Base-by-base conservation (phyloP, 2,888 invertebrate species). In the Meganola albula region DNA sequence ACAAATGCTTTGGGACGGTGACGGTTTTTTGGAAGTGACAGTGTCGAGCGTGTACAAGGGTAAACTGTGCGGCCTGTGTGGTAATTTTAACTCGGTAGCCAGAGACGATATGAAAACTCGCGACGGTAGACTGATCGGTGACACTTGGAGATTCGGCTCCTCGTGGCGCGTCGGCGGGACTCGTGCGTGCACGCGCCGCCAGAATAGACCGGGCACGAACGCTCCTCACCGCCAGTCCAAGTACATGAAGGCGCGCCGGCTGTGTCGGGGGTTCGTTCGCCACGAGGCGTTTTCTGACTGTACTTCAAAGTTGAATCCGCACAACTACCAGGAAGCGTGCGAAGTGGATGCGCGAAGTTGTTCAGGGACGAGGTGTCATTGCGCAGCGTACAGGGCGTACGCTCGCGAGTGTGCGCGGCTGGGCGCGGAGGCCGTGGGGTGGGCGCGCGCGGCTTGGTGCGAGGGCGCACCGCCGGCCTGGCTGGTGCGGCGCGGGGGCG, bases 151-250 rank as follows among this genome's bases (percentile, higher is more conserved):
- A 31, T 97, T 98, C 60, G 97, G 95, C 2, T 89, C 92, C 27
- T 95, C 97, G 2, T 98, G 98, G 98, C 90, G 94, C 31, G 93
- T 96, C 1, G 97, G 97, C 1, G 93, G 93, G 0, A 90, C 89
- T 39, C 90, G 90, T 34, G 90, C 91, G 2, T 94, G 94, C 63
- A 88, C 90, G 1, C 77, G 91, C 2, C 84, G 90, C 1, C 88
- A 84, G 49, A 82, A 89, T 53, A 79, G 73, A 2, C 82, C 79
- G 4, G 66, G 65, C 3, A 66, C 48, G 57, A 69, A 76, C 47
- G 77, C 88, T 45, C 58, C 77, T 27, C 83, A 86, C 46, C 85
- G 89, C 31, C 87, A 87, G 49, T 86, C 88, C 25, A 70, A 70
- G 40, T 44, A 71, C 31, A 71, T 74, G 34, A 83, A 77, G 53